Evolutionary conservation across 2,888 invertebrate species (phyloP).

Genomic region (Conops quadrifasciatus): DNA sequence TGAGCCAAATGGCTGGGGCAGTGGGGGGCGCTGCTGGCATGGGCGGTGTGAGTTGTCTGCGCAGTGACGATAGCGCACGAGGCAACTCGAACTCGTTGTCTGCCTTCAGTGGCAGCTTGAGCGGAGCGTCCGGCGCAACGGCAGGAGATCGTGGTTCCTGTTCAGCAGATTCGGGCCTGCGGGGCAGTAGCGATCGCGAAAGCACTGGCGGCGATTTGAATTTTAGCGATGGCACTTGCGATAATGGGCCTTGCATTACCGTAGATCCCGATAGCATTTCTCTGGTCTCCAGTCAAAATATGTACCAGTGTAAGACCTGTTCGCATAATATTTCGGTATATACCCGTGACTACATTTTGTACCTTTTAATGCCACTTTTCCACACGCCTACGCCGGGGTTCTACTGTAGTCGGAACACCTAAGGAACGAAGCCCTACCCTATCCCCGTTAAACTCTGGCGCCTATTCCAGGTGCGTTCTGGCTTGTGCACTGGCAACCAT

Average conservation of each 20-base stretch:
- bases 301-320: conserved; percentile 63
- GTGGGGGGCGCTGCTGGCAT: conserved; percentile 70
- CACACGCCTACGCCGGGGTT: background rate
- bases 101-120: conserved; percentile 61
- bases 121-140: conserved; percentile 61
- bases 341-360: no score
- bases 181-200: conserved; percentile 80
- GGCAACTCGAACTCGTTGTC: conserved; percentile 78
- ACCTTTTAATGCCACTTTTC: background rate
- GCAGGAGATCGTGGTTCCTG: conserved; percentile 82
- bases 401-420: conserved; percentile 75
- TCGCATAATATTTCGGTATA: conserved; percentile 27
- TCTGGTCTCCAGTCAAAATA: conserved; percentile 65
- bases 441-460: conserved; percentile 79
- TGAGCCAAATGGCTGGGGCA: conserved; percentile 62
- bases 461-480: conserved; percentile 72
- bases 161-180: conserved; percentile 85
- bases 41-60: conserved; percentile 71
- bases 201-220: conserved; percentile 81
- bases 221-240: conserved; percentile 74
- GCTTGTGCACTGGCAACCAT: background rate
- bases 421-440: conserved; percentile 86
- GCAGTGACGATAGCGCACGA: conserved; percentile 75
- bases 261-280: conserved; percentile 66
- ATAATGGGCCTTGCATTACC: conserved; percentile 65